These are phyloP conservation scores for Chaetophractus vellerosus DNA, from an alignment of 2,797 vertebrate species.

Conservation along the genomic window DNA sequence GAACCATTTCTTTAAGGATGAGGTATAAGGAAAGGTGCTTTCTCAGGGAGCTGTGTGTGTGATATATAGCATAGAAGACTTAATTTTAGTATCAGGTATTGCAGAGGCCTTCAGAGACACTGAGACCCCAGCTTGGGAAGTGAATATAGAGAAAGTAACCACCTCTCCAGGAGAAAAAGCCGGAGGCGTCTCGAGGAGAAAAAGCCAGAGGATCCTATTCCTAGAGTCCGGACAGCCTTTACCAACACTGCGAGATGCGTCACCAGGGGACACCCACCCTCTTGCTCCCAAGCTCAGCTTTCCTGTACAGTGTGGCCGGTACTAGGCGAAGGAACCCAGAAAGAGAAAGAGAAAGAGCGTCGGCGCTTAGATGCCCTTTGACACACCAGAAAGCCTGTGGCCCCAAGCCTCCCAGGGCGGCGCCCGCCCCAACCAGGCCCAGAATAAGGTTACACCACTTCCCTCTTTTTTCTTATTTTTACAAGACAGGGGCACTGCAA, in stretches of 20 bases:
- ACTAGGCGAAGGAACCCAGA: not conserved
- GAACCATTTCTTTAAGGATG: slow-evolving; percentile 22
- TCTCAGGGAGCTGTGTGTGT: not conserved
- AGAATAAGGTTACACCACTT: not conserved
- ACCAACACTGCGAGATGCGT: not conserved
- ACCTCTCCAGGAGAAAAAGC: not conserved
- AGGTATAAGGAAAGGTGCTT: not conserved
- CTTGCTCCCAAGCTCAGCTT: not conserved
- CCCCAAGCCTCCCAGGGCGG: not conserved
- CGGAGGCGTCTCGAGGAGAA: slow-evolving; percentile 4
- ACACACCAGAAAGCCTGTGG: not conserved
- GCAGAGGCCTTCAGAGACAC: not conserved
- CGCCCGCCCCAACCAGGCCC: not conserved
- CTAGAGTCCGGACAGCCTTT: not conserved
- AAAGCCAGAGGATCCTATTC: not conserved
- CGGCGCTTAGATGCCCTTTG: not conserved
- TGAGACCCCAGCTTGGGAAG: not conserved
- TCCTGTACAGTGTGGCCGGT: not conserved
- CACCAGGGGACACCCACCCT: not conserved
- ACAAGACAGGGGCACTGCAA: not conserved
- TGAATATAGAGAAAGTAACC: not conserved
- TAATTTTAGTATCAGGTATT: not conserved
- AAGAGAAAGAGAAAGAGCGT: too few relatives aligned
- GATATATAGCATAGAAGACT: not conserved
- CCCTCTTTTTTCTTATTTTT: not conserved